phyloP scores from a whole-genome alignment of 2,113 vertebrate genomes.

The Rhodinocichla rosea region DNA sequence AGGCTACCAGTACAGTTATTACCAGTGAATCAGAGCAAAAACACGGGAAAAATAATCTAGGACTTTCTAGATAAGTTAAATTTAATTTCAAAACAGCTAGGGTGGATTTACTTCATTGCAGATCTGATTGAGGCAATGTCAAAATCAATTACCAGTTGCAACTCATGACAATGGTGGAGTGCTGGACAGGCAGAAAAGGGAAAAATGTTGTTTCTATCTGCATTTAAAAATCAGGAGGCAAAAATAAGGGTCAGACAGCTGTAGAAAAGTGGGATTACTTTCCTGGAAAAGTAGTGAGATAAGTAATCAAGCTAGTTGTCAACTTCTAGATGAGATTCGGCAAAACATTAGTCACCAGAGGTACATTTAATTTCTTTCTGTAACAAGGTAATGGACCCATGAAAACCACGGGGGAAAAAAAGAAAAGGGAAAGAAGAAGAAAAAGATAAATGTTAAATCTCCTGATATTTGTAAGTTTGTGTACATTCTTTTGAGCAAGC shows the following conservation, averaged over 20 bases:
- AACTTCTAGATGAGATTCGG: not conserved
- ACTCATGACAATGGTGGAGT: not conserved
- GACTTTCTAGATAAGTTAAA: not conserved
- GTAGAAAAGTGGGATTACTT: not conserved
- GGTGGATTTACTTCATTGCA: not conserved
- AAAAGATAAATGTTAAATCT: not conserved
- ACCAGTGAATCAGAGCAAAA: not conserved
- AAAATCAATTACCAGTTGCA: not conserved
- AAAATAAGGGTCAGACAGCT: not conserved
- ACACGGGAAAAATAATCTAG: not conserved
- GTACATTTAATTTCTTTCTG: not conserved
- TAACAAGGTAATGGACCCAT: not conserved
- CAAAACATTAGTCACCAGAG: not conserved
- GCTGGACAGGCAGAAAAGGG: not conserved
- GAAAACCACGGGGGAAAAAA: not conserved
- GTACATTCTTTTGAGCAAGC: not conserved
- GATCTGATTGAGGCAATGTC: not conserved
- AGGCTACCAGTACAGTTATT: not conserved
- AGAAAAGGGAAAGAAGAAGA: accelerated
- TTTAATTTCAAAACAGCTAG: not conserved
- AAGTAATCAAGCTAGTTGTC: not conserved
- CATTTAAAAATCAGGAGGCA: not conserved
- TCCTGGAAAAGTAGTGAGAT: not conserved
- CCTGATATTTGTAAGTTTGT: not conserved
- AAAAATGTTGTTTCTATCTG: not conserved